These are phyloP conservation scores for Apamea monoglypha DNA, from an alignment of 2,888 invertebrate species.

Conservation along the genomic window DNA sequence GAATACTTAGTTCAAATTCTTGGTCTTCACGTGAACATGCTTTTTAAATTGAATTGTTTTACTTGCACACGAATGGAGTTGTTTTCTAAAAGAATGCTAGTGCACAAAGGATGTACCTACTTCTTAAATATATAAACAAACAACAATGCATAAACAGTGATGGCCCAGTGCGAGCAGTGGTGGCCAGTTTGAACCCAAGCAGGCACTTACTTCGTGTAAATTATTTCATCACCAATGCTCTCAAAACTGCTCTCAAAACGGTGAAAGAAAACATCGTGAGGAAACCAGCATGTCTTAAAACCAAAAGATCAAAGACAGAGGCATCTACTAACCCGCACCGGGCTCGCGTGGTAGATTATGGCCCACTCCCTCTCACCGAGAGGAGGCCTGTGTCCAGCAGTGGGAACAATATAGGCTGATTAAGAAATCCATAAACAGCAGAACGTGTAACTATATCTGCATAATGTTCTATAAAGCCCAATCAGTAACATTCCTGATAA, in stretches of 20 bases:
- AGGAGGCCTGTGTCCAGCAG: neutral
- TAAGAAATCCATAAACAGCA: conserved; percentile 7
- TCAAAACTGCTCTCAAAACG: neutral
- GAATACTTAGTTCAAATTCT: conserved; percentile 71
- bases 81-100: conserved; percentile 25
- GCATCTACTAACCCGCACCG: neutral
- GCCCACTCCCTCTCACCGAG: neutral
- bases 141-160: conserved; percentile 8
- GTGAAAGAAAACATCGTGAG: no score
- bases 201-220: neutral
- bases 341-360: neutral
- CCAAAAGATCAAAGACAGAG: neutral
- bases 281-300: neutral
- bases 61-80: conserved; percentile 53
- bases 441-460: neutral
- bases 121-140: neutral
- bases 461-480: conserved; percentile 16
- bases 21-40: conserved; percentile 65
- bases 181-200: neutral
- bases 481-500: conserved; percentile 43
- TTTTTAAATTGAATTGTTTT: conserved; percentile 75
- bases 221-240: neutral
- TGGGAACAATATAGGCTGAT: neutral
- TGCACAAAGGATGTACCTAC: neutral
- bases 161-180: no score